Evolutionary conservation across 2,888 invertebrate species (phyloP), one percentile per base, ranked within the genome.

Genomic region (Apomyelois bistriatella): DNA sequence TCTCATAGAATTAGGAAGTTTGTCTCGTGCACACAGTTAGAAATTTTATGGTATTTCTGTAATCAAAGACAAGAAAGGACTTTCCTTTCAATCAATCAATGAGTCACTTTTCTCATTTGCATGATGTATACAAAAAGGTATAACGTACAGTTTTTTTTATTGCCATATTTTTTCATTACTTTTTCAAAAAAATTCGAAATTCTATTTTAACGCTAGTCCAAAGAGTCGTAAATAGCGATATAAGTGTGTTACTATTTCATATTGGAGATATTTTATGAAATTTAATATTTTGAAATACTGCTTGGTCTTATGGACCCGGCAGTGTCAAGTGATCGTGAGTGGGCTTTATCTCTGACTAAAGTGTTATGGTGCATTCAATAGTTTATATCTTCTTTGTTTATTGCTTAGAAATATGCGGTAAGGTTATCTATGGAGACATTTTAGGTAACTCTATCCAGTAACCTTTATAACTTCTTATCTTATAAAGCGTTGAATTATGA

Each of bases 281-380:
- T 8, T 46, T 46, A 46, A 46, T 46, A 46, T 46, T 46, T 46
- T 46, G 32, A 46, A 32, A 35, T 35, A 35, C 13, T 9, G 28
- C 30, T 42, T n/a, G 13, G 32, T 32, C 1, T 28, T 42, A 16
- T 48, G 10, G 16, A 40, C 40, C 49, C 28, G 30, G 15, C 4
- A 30, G 48, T 36, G 17, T 48, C 40, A 41, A 40, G 48, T 54
- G 48, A 47, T 37, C 46, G 52, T 47, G 52, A 54, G 54, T 54
- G 57, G 53, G 52, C 49, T 56, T 55, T 54, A 56, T 56, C 52
- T 43, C n/a, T 12, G 8, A 13, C 13, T 49, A 37, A 52, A 52
- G 52, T 53, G 12, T 56, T 51, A 54, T 47, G 32, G 46, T 17
- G 43, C 22, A 52, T 43, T 46, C 43, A 43, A 52, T 52, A 52